Evolutionary conservation across 2,888 invertebrate species (phyloP).

Genomic region (Teleogryllus oceanicus): DNA sequence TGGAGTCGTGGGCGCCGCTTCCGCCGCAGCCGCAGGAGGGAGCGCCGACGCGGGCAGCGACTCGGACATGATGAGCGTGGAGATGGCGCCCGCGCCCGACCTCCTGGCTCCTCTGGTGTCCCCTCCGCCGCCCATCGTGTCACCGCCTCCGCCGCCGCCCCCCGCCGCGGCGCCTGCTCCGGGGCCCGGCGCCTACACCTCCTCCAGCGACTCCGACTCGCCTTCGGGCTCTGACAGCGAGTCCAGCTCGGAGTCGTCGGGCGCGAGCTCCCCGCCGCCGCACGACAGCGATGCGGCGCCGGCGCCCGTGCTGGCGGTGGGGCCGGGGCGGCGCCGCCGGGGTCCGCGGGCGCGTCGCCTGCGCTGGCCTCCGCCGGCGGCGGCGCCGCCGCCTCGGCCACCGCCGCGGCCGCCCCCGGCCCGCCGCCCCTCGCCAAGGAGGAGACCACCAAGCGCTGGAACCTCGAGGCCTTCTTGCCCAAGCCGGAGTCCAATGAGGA

Average conservation of each 20-base stretch:
- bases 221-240: not conserved
- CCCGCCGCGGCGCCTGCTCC: constrained; percentile 43
- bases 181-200: constrained; percentile 35
- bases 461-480: not conserved
- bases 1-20: constrained; percentile 26
- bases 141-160: constrained; percentile 42
- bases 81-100: constrained; percentile 7
- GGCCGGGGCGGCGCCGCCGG: constrained; percentile 31
- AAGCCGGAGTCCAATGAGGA: not conserved
- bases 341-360: constrained; percentile 20
- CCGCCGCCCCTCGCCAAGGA: not conserved
- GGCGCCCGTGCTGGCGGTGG: constrained; percentile 31
- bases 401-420: not conserved
- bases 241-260: not conserved
- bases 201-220: constrained; percentile 27
- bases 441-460: not conserved
- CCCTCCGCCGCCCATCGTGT: constrained; percentile 34
- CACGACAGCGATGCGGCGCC: constrained; percentile 42
- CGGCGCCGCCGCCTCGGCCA: not conserved
- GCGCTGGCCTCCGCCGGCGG: not conserved
- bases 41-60: constrained; percentile 36
- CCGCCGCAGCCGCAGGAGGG: not conserved
- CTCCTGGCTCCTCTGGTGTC: not conserved
- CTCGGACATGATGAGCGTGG: constrained; percentile 44
- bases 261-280: constrained; percentile 24